These are phyloP conservation scores for Crypturellus undulatus DNA, from an alignment of 2,113 vertebrate genomes.

Conservation along the genomic window DNA sequence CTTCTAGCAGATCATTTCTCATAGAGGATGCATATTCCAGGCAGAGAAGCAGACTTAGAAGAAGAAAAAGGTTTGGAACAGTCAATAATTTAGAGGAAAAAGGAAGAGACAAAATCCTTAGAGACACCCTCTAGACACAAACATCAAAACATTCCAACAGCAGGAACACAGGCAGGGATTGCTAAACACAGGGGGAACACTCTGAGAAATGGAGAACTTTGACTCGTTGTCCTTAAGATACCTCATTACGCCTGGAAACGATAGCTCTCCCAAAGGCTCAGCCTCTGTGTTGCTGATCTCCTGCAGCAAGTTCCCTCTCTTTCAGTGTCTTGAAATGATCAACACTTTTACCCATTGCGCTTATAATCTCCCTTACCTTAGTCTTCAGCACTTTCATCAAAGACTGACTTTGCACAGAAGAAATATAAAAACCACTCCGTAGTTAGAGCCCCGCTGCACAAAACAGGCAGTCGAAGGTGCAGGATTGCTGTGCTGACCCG, in stretches of 20 bases:
- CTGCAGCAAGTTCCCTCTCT: neutral
- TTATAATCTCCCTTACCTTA: neutral
- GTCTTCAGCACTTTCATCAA: neutral
- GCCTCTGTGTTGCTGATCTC: neutral
- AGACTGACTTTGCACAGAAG: neutral
- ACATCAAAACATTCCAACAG: neutral
- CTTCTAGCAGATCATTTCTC: neutral
- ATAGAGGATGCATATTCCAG: neutral
- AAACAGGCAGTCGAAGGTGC: neutral
- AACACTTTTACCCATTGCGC: neutral
- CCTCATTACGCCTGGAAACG: neutral
- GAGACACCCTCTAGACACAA: neutral
- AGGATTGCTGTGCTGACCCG: neutral
- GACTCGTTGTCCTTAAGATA: neutral
- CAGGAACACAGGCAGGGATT: neutral
- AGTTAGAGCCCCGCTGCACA: neutral
- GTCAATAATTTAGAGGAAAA: constrained; percentile 4
- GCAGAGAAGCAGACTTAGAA: neutral
- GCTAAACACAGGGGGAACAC: neutral
- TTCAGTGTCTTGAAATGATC: neutral
- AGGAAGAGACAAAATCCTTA: neutral
- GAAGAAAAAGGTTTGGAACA: neutral
- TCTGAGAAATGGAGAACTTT: neutral
- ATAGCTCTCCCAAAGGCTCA: neutral
- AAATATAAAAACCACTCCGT: neutral